Percentiles rank a stretch among this genome's conserved stretches.
These are phyloP conservation scores for Sebastes oblongus DNA, from an alignment of 2,797 vertebrate species.

Conservation along the genomic window DNA sequence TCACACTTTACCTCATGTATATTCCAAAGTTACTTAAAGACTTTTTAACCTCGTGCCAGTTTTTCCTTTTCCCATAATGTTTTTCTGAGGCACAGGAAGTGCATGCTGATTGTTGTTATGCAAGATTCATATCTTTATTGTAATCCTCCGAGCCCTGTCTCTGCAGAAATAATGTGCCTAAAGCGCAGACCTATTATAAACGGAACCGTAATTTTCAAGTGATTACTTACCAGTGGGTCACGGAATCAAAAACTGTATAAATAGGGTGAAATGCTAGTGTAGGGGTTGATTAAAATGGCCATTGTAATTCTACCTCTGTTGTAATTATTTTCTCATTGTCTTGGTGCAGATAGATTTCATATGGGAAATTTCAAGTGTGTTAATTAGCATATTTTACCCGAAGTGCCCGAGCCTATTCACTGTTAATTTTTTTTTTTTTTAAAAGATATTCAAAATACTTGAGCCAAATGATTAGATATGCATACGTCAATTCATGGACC, in stretches of 20 bases:
- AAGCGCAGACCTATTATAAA: conserved; percentile 83
- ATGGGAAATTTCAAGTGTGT: conserved; percentile 82
- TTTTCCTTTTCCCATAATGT: conserved; percentile 36
- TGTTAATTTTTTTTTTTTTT: conserved; percentile 64
- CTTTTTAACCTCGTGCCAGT: conserved; percentile 61
- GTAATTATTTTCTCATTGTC: conserved; percentile 89
- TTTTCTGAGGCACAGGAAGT: conserved; percentile 56
- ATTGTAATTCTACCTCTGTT: conserved; percentile 87
- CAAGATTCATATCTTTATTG: conserved; percentile 80
- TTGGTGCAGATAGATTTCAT: conserved; percentile 85
- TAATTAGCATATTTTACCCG: conserved; percentile 85
- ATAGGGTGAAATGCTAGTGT: conserved; percentile 87
- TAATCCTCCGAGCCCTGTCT: conserved; percentile 72
- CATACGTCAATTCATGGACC: conserved; percentile 55
- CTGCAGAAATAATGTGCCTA: conserved; percentile 78
- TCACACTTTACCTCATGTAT: conserved; percentile 22
- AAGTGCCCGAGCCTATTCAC: conserved; percentile 73
- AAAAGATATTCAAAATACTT: conserved; percentile 76
- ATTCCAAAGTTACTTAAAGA: conserved; percentile 54
- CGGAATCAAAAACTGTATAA: conserved; percentile 87
- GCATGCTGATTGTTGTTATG: conserved; percentile 77
- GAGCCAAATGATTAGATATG: conserved; percentile 79
- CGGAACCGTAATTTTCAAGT: conserved; percentile 86
- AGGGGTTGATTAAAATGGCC: conserved; percentile 88
- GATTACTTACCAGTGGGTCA: conserved; percentile 88